phyloP scores from a whole-genome alignment of 2,797 vertebrate species.

The Merluccius polli region DNA sequence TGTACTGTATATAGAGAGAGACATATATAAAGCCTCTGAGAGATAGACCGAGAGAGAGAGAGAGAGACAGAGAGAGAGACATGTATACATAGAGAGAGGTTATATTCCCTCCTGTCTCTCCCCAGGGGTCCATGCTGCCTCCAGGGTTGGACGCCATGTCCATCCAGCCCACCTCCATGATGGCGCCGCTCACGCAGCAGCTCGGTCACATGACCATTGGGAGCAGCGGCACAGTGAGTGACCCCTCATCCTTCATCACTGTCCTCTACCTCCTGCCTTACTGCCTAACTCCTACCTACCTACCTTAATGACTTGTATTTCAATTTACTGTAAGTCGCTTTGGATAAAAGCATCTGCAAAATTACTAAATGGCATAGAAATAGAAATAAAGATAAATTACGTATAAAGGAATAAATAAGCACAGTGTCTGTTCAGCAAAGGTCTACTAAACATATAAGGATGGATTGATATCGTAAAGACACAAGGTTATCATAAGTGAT shows the following conservation, averaged over 20 bases:
- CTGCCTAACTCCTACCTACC: no score
- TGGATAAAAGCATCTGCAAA: background rate
- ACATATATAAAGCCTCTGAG: no score
- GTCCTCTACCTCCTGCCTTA: background rate
- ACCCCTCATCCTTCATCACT: background rate
- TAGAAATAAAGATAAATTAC: no score
- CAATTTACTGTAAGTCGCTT: background rate
- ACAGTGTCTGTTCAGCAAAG: no score
- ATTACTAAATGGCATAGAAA: no score
- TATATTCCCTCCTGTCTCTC: background rate
- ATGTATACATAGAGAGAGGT: background rate
- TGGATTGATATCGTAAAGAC: background rate
- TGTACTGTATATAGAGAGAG: no score
- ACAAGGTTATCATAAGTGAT: background rate
- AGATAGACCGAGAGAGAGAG: no score
- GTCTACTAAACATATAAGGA: background rate
- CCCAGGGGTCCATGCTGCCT: constrained; percentile 83
- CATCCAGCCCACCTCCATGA: constrained; percentile 87
- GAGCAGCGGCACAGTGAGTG: constrained; percentile 81
- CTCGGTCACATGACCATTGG: constrained; percentile 88
- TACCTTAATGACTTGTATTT: no score
- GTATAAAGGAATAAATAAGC: no score
- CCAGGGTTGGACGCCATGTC: constrained; percentile 87
- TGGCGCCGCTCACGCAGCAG: constrained; percentile 87
- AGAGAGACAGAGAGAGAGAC: background rate